Base-by-base conservation (phyloP, 2,113 vertebrate genomes). In the Myiagra hebetior region DNA sequence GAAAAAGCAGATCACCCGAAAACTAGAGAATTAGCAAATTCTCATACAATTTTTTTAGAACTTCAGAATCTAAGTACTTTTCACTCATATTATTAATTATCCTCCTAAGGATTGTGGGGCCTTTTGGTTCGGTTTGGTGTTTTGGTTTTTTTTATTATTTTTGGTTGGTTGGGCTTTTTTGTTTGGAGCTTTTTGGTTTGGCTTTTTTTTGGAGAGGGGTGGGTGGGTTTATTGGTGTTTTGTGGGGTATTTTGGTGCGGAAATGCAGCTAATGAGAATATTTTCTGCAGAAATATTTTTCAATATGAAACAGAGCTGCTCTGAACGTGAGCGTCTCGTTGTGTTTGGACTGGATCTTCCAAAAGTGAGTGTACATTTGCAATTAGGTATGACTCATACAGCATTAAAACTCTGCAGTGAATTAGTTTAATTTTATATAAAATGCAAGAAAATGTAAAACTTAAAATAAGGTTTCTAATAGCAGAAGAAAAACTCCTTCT, bases 381-480 rank as follows among this genome's bases (percentile, higher is more conserved):
- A 98, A 97, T 98, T 98, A 98, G 87, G 49, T 96, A 85, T 97
- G 97, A 98, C 81, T 98, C 96, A 98, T 14, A 78, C 69, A 74
- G 24, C 20, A 44, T 96, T 91, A 88, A 96, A 97, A 87, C 46
- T 87, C 83, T 85, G 44, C 35, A 92, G 49, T 94, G 41, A 33
- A 85, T 95, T 95, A 94, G 33, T 70, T 96, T 90, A 97, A 97
- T 83, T 87, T 28, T 96, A 59, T 78, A 94, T 92, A 70, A 82
- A 93, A 74, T 77, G 33, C 2, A 1, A 60, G 35, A 78, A 87
- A 89, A 93, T 57, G 1, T 72, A 89, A 75, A 86, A 91, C 59
- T 55, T 56, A 31, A 15, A 88, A 44, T 79, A 95, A 87, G 10
- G 60, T 85, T 89, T 75, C 30, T 84, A 52, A 59, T 15, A 90